Conservation (phyloP, 2,888 invertebrate genomes). For the Stenoptilia bipunctidactyla region DNA sequence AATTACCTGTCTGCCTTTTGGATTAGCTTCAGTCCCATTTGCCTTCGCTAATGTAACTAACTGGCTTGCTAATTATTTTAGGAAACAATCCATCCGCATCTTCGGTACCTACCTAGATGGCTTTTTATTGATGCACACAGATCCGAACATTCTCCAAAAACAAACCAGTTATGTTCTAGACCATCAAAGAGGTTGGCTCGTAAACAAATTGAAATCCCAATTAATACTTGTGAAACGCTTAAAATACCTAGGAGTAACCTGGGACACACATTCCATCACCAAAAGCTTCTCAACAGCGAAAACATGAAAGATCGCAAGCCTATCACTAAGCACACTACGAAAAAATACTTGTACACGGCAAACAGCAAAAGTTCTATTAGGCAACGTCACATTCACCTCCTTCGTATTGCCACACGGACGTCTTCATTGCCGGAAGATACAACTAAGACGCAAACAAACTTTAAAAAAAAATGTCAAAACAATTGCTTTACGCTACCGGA, state of each 20-base stretch:
- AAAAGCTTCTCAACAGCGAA: constrained; percentile 8
- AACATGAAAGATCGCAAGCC: constrained; percentile 1
- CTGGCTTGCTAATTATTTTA: constrained; percentile 15
- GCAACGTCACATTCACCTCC: neutral
- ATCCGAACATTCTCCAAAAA: neutral
- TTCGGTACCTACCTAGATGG: constrained; percentile 20
- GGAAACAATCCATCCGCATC: constrained; percentile 13
- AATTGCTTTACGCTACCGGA: constrained; percentile 4
- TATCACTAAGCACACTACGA: constrained; percentile 1
- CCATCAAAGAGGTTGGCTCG: constrained; percentile 13
- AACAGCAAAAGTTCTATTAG: constrained; percentile 1
- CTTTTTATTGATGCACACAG: constrained; percentile 5
- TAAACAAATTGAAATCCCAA: constrained; percentile 13
- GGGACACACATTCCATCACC: constrained; percentile 11
- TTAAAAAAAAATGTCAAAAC: no score
- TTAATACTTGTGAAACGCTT: constrained; percentile 2
- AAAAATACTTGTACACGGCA: constrained; percentile 1
- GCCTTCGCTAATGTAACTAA: constrained; percentile 15
- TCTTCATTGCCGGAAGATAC: constrained; percentile 10
- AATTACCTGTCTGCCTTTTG: constrained; percentile 15
- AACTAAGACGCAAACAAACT: constrained; percentile 12
- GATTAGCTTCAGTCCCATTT: constrained; percentile 15
- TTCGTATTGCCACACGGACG: constrained; percentile 4
- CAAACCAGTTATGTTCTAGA: constrained; percentile 1
- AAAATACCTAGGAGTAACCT: constrained; percentile 13